A percentile compares a stretch with the other conserved stretches of the same genome.
Evolutionary conservation across 2,797 vertebrate species (phyloP).

Genomic region (Microctenopoma steveboyesi): DNA sequence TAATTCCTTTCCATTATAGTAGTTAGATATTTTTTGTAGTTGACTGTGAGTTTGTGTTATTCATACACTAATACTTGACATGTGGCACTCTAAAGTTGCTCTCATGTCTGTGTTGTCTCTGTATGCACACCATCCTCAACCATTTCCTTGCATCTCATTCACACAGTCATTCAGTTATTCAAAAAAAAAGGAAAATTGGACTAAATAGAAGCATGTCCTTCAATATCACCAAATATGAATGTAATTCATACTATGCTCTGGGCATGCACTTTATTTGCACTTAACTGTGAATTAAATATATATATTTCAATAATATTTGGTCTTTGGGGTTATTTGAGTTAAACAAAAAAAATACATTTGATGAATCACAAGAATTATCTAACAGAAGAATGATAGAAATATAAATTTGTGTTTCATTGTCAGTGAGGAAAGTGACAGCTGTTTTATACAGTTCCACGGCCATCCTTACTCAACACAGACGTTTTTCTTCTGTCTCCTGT

Average conservation of each 20-base stretch:
- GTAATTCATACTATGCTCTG: not conserved
- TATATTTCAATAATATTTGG: not conserved
- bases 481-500: constrained; percentile 42
- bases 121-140: no score
- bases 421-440: constrained; percentile 42
- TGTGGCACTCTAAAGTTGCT: no score
- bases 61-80: no score
- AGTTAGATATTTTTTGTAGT: no score
- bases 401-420: constrained; percentile 27
- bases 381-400: constrained; percentile 31
- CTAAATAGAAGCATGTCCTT: not conserved
- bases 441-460: constrained; percentile 44
- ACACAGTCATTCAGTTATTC: no score
- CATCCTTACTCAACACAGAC: constrained; percentile 40
- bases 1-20: no score
- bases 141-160: no score
- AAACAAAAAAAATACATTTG: constrained; percentile 9
- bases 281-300: not conserved
- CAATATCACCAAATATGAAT: not conserved
- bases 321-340: not conserved
- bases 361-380: constrained; percentile 19
- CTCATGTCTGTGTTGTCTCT: no score
- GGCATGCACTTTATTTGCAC: not conserved
- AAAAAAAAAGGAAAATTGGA: not conserved
- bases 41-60: no score